Percentiles rank a stretch among this genome's conserved stretches.
phyloP scores from a whole-genome alignment of 2,888 invertebrate genomes.

The Plebejus argus region DNA sequence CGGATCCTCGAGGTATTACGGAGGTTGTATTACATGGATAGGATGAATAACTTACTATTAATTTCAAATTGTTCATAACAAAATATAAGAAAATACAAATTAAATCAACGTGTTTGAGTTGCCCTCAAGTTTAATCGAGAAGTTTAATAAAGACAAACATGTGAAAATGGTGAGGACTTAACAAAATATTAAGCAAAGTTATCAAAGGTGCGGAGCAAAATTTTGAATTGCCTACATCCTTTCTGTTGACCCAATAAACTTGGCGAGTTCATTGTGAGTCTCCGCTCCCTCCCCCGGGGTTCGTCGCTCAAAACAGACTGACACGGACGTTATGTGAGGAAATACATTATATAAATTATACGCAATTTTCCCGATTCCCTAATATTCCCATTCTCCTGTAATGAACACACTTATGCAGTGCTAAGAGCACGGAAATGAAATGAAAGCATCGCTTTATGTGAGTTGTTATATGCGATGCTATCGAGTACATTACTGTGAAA shows the following conservation, averaged over 20 bases:
- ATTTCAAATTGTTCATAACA: neutral
- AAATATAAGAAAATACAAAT: neutral
- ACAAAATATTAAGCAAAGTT: constrained; percentile 18
- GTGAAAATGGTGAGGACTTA: constrained; percentile 6
- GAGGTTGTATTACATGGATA: constrained; percentile 2
- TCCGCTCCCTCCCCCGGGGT: constrained; percentile 31
- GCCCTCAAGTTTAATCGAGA: neutral
- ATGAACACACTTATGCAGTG: constrained; percentile 29
- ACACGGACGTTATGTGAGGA: constrained; percentile 31
- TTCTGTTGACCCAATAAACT: constrained; percentile 41
- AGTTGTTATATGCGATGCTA: neutral
- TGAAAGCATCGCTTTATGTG: constrained; percentile 16
- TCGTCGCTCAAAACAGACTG: constrained; percentile 33
- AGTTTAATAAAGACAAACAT: constrained; percentile 25
- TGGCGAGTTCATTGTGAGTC: constrained; percentile 38
- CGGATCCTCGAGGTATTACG: constrained; percentile 45
- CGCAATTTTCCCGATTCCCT: constrained; percentile 33
- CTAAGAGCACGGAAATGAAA: constrained; percentile 23
- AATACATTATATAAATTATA: constrained; percentile 39
- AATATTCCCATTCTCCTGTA: constrained; percentile 30
- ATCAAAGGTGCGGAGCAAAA: constrained; percentile 21
- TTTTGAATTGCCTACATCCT: constrained; percentile 34
- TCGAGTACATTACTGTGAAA: constrained; percentile 16
- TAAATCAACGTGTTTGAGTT: neutral
- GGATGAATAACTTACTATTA: neutral